phyloP scores from a whole-genome alignment of 1,140 invertebrate species.

The Drosophila truncata region DNA sequence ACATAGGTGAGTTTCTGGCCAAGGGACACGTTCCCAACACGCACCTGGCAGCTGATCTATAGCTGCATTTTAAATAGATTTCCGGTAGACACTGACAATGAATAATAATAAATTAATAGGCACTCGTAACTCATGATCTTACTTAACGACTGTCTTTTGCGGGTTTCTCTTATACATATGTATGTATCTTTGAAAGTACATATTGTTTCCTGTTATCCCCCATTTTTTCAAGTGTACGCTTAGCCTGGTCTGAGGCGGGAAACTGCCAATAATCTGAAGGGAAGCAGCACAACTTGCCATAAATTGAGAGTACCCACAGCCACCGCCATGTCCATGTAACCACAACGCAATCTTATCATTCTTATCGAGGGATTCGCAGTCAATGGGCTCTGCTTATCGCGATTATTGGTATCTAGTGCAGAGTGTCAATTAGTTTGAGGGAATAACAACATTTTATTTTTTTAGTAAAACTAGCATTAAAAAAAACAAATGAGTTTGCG shows the following conservation, averaged over 20 bases:
- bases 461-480: background rate
- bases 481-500: background rate
- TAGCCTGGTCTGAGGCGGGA: background rate
- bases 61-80: background rate
- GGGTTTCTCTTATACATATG: background rate
- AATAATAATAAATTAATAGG: background rate
- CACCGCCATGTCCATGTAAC: constrained; percentile 21
- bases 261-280: constrained; percentile 8
- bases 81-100: background rate
- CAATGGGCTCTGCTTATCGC: constrained; percentile 27
- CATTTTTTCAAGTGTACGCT: background rate
- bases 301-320: background rate
- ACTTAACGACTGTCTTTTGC: background rate
- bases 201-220: background rate
- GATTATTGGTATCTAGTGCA: constrained; percentile 26
- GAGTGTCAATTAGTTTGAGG: constrained; percentile 7
- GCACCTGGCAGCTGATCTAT: constrained; percentile 10
- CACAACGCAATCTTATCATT: constrained; percentile 40
- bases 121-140: background rate
- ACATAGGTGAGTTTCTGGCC: constrained; percentile 11
- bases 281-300: background rate
- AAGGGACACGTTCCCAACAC: constrained; percentile 32
- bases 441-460: background rate
- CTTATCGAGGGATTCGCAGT: constrained; percentile 34
- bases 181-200: no score